phyloP scores from a whole-genome alignment of 2,113 vertebrate species.

The Sinocyclocheilus grahami region DNA sequence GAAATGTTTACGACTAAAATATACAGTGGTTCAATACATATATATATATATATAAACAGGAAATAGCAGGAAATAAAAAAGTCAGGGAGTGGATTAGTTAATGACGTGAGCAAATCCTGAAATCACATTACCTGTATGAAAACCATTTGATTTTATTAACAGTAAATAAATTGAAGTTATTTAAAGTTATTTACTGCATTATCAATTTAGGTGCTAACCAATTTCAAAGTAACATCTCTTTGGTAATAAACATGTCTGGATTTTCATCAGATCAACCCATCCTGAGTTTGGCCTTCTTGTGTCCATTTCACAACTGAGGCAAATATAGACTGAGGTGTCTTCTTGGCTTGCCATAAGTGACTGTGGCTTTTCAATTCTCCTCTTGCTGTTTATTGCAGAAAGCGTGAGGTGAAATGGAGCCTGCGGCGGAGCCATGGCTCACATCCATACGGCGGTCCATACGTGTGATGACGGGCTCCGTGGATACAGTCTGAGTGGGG shows the following conservation, averaged over 20 bases:
- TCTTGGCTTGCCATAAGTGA: conserved; percentile 52
- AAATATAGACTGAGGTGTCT: conserved; percentile 58
- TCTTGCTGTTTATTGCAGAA: conserved; percentile 18
- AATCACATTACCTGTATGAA: neutral
- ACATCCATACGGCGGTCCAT: neutral
- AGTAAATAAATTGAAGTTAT: too few relatives aligned
- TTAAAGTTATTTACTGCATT: too few relatives aligned
- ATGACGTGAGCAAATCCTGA: neutral
- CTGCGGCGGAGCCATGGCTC: conserved; percentile 3
- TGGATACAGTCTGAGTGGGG: conserved; percentile 27
- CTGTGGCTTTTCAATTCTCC: conserved; percentile 40
- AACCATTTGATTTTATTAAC: neutral
- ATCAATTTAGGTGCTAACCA: too few relatives aligned
- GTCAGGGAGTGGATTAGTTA: neutral
- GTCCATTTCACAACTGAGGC: conserved; percentile 39
- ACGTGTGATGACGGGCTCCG: neutral
- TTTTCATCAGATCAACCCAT: neutral
- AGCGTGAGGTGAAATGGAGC: conserved; percentile 30
- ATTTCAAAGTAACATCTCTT: neutral
- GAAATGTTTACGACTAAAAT: too few relatives aligned
- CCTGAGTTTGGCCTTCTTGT: conserved; percentile 39
- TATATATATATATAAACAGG: too few relatives aligned
- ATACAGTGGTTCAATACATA: too few relatives aligned
- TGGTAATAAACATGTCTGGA: neutral
- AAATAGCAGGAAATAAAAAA: neutral